Percentiles rank a stretch among this genome's conserved stretches.
Evolutionary conservation across 2,113 vertebrate genomes (phyloP).

Genomic region (Oryzias celebensis): DNA sequence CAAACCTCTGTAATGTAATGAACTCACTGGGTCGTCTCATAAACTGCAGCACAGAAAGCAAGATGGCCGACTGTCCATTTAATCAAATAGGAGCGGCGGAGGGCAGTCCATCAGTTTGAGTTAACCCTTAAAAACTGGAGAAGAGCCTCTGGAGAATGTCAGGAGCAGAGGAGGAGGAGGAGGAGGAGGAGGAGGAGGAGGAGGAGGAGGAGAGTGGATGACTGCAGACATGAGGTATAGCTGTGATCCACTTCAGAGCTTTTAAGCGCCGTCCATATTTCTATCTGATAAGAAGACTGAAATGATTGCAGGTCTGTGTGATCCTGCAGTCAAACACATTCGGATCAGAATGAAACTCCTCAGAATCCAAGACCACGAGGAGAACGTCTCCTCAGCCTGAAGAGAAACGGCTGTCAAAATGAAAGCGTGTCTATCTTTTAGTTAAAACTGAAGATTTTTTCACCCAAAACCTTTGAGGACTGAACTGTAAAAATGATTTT

Average conservation of each 20-base stretch:
- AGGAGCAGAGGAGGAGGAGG: conserved; percentile 5
- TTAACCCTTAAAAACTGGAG: conserved; percentile 46
- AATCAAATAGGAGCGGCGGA: conserved; percentile 65
- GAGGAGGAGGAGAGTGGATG: conserved; percentile 26
- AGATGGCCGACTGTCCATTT: conserved; percentile 62
- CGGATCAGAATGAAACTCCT: too few relatives aligned
- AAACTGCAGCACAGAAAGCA: conserved; percentile 37
- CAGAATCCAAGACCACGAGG: too few relatives aligned
- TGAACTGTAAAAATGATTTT: too few relatives aligned
- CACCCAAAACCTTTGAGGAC: too few relatives aligned
- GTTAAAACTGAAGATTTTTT: too few relatives aligned
- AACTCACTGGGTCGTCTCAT: conserved; percentile 33
- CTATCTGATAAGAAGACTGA: conserved; percentile 65
- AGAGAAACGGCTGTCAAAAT: too few relatives aligned
- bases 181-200: background rate
- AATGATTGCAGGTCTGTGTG: conserved; percentile 36
- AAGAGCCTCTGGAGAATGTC: background rate
- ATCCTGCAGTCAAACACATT: too few relatives aligned
- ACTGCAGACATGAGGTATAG: conserved; percentile 59
- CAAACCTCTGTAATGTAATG: conserved; percentile 44
- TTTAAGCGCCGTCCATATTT: conserved; percentile 69
- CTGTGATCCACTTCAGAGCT: conserved; percentile 62
- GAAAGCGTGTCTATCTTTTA: too few relatives aligned
- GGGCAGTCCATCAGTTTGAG: conserved; percentile 57
- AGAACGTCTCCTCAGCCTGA: too few relatives aligned